Conservation (phyloP, 2,888 invertebrate genomes). For the Luperina nickerlii region DNA sequence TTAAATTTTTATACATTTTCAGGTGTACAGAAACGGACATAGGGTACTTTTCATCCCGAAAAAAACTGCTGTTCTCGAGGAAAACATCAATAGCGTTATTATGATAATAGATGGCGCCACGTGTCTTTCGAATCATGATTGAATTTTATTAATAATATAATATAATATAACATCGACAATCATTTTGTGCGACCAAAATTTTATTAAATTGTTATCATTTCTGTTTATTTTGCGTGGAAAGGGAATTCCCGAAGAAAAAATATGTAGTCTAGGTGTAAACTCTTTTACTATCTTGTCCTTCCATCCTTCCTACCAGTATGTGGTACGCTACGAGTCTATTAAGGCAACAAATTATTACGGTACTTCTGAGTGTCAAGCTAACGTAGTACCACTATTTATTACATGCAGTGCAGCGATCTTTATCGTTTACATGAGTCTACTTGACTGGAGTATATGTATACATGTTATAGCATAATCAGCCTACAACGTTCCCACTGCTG, state of each 20-base stretch:
- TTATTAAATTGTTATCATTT: neutral
- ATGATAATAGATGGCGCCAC: too few relatives aligned
- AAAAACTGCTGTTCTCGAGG: too few relatives aligned
- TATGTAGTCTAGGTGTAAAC: too few relatives aligned
- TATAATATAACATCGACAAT: neutral
- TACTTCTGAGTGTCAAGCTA: conserved; percentile 15
- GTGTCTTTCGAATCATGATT: too few relatives aligned
- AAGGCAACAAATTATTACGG: conserved; percentile 23
- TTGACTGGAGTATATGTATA: neutral
- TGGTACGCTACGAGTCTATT: conserved; percentile 6
- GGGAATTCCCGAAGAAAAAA: neutral
- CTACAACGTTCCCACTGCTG: neutral
- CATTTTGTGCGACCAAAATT: neutral
- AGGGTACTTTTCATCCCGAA: too few relatives aligned
- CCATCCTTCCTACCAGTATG: neutral
- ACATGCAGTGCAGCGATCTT: conserved; percentile 2
- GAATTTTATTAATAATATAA: too few relatives aligned
- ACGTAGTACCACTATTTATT: conserved; percentile 14
- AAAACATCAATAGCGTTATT: too few relatives aligned
- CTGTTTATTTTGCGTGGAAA: neutral
- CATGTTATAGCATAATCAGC: neutral
- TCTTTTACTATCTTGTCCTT: neutral
- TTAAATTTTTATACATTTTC: too few relatives aligned
- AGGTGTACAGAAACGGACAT: too few relatives aligned
- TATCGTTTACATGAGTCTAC: neutral